Conservation (phyloP, 2,797 vertebrate species). For the Todus mexicanus region DNA sequence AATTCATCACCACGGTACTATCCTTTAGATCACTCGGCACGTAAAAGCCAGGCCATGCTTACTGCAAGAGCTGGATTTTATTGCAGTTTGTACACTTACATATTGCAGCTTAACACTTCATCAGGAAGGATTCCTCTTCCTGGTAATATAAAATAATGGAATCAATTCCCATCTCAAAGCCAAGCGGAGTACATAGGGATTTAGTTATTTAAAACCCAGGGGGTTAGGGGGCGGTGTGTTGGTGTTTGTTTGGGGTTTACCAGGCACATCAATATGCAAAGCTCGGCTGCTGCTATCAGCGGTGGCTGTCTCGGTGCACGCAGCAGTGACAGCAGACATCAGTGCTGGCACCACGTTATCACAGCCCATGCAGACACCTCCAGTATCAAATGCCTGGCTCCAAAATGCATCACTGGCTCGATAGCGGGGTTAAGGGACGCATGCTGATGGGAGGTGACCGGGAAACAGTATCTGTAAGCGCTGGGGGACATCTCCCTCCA, state of each 20-base stretch:
- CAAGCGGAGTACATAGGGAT: neutral
- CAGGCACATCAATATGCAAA: neutral
- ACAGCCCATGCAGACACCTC: neutral
- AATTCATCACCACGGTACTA: neutral
- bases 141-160: neutral
- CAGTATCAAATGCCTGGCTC: neutral
- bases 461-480: neutral
- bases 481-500: neutral
- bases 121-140: neutral
- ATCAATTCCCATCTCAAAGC: neutral
- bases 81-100: neutral
- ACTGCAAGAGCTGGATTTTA: neutral
- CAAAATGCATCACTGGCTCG: neutral
- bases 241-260: neutral
- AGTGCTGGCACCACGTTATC: neutral
- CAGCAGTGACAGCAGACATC: neutral
- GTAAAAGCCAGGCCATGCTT: neutral
- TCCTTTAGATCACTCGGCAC: neutral
- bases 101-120: neutral
- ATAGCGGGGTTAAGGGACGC: neutral
- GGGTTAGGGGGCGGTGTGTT: neutral
- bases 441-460: neutral
- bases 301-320: fast-evolving
- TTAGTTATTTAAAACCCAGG: neutral
- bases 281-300: neutral